These are phyloP conservation scores for Falcaria lacertinaria DNA, from an alignment of 2,888 invertebrate genomes.

Conservation along the genomic window DNA sequence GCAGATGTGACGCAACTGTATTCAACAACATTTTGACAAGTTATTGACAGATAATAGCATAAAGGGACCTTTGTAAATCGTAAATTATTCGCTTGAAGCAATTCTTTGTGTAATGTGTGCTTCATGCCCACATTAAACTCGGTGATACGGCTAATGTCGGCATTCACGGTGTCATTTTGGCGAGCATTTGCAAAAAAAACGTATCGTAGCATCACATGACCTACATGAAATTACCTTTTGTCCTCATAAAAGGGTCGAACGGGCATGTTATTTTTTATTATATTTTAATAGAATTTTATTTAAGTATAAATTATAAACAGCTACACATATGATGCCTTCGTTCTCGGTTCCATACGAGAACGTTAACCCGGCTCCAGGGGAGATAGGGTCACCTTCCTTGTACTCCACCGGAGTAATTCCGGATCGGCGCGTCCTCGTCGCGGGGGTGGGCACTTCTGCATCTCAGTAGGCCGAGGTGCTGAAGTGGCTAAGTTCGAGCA, in stretches of 20 bases:
- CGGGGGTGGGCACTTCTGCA: constrained; percentile 14
- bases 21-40: too few relatives aligned
- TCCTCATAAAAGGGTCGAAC: constrained; percentile 18
- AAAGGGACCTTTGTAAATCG: constrained; percentile 26
- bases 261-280: constrained; percentile 24
- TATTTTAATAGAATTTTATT: too few relatives aligned
- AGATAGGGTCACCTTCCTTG: neutral
- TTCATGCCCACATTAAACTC: constrained; percentile 25
- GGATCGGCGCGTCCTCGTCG: constrained; percentile 16
- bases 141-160: constrained; percentile 26
- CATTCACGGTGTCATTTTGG: constrained; percentile 5
- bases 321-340: too few relatives aligned
- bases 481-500: constrained; percentile 4
- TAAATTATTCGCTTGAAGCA: constrained; percentile 18
- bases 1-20: too few relatives aligned
- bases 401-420: neutral
- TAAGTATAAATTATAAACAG: too few relatives aligned
- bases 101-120: constrained; percentile 22
- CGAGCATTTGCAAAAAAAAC: constrained; percentile 15
- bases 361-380: neutral
- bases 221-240: constrained; percentile 12
- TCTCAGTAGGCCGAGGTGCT: constrained; percentile 7
- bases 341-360: neutral
- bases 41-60: too few relatives aligned
- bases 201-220: constrained; percentile 16